Conservation (phyloP, 2,113 vertebrate genomes). For the Gallinago media region DNA sequence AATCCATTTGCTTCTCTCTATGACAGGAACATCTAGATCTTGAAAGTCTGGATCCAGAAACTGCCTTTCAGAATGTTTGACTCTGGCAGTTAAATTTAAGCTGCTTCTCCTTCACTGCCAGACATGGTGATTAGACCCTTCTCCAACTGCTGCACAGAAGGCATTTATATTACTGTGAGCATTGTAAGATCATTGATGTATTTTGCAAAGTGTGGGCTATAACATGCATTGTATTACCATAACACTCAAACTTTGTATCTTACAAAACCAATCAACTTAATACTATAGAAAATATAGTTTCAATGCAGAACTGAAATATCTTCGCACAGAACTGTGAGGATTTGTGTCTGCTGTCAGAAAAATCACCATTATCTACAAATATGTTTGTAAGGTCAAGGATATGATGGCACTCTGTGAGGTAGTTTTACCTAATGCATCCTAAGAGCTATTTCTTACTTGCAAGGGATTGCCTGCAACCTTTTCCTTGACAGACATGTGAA, state of each 20-base stretch:
- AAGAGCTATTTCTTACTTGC: background rate
- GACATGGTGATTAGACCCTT: background rate
- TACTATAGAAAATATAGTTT: background rate
- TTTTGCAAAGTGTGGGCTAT: background rate
- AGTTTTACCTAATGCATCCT: constrained; percentile 10
- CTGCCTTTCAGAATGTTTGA: background rate
- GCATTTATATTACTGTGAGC: background rate
- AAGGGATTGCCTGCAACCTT: background rate
- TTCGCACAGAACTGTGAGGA: background rate
- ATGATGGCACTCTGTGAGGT: background rate
- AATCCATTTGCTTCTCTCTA: background rate
- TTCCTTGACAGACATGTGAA: background rate
- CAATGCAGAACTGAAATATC: background rate
- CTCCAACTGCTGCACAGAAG: background rate
- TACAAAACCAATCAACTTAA: background rate
- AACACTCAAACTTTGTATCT: background rate
- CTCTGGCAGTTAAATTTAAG: background rate
- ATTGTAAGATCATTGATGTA: background rate
- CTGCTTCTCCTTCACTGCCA: background rate
- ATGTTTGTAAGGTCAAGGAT: constrained; percentile 6
- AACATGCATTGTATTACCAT: background rate
- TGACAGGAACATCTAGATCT: background rate
- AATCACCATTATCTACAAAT: constrained; percentile 4
- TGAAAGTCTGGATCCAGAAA: background rate
- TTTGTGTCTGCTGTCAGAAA: constrained; percentile 23